Evolutionary conservation across 53 echinoderm and acorn worm species (phyloP), one percentile per base, ranked within the genome.

Genomic region (Henricia sp.): DNA sequence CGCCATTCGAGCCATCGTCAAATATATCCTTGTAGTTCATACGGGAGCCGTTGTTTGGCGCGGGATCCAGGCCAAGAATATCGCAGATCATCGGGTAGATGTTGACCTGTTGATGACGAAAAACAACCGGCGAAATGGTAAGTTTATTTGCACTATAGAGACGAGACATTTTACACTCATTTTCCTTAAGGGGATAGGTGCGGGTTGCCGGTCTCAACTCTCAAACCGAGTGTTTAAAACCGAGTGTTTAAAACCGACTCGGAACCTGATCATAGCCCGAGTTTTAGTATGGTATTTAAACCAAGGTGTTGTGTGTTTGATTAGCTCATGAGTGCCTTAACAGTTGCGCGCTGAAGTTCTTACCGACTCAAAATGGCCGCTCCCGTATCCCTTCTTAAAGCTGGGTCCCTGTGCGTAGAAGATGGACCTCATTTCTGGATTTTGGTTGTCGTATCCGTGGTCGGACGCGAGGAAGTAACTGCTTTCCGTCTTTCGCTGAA

Each of bases 351-450:
- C 25, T 53, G 3, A n/a, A 16, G 3, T 10, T 39, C 87, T 84
- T 85, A 95, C 95, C 84, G 92, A 87, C 68, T 88, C 86, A 4
- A 95, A n/a, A 14, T 91, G 91, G 12, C 60, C 43, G 1, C 91
- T 64, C 14, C 83, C 74, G 83, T 82, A 86, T 20, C 89, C 89
- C 71, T 77, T 63, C 84, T 93, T 95, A 80, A 95, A 95, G 85
- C 78, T 84, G 0, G 95, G 95, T 40, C 95, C 95, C 73, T 91
- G 91, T 1, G 95, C 95, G 66, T 95, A 95, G 72, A 95, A 93
- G 14, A 89, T 87, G 1, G 95, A 91, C 34, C 86, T 85, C 95
- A 95, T 95, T 29, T 73, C 86, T 44, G 88, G 86, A 72, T 86
- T 83, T 20, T 82, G 32, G 82, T 91, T 93, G 54, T 95, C 95